phyloP scores from a whole-genome alignment of 2,797 vertebrate genomes.

The Hoplostethus atlanticus region DNA sequence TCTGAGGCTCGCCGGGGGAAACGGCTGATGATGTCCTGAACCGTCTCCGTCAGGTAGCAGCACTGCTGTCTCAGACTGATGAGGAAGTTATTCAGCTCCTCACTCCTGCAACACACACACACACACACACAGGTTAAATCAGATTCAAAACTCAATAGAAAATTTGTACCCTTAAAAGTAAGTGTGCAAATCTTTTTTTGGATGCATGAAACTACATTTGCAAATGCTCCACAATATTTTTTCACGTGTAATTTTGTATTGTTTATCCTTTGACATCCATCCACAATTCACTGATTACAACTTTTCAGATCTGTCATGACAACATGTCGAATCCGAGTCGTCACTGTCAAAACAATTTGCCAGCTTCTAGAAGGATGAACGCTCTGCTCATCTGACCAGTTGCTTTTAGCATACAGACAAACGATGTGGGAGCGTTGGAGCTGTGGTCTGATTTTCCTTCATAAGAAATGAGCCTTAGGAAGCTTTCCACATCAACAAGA shows the following conservation, averaged over 20 bases:
- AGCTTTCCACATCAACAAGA: slow-evolving; percentile 3
- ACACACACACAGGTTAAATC: not conserved
- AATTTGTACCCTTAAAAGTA: too few species aligned
- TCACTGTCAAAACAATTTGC: not conserved
- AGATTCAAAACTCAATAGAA: too few species aligned
- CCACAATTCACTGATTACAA: too few species aligned
- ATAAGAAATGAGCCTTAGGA: not conserved
- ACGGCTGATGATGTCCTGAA: slow-evolving; percentile 86
- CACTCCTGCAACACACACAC: slow-evolving; percentile 80
- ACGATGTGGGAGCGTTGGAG: not conserved
- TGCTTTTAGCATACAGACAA: not conserved
- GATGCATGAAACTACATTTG: not conserved
- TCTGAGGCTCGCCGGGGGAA: slow-evolving; percentile 88
- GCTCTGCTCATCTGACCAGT: not conserved
- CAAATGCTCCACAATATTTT: not conserved
- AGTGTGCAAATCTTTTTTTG: too few species aligned
- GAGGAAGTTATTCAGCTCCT: slow-evolving; percentile 91
- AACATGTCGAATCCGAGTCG: too few species aligned
- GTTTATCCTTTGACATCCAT: too few species aligned
- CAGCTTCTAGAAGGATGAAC: not conserved
- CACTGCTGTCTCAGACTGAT: slow-evolving; percentile 90
- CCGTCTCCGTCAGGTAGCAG: slow-evolving; percentile 85
- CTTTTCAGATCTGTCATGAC: too few species aligned
- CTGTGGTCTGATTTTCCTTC: not conserved
- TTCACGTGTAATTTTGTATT: too few species aligned